Evolutionary conservation across 1,140 invertebrate species (phyloP).

Genomic region (Geopemphigus sp.): DNA sequence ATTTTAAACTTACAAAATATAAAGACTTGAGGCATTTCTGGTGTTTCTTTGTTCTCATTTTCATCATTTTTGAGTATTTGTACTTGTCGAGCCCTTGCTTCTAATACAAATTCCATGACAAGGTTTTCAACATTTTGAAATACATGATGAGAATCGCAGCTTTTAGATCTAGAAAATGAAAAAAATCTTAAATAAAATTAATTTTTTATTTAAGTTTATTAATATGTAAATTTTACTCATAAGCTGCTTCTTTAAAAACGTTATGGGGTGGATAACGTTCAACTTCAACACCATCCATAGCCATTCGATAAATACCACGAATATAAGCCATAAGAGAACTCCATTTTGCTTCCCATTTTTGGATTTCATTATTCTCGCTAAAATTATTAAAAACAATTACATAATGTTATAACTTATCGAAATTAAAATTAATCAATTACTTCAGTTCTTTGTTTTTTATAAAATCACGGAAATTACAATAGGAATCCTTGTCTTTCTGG

Average conservation of each 20-base stretch:
- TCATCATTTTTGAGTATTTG: conserved; percentile 58
- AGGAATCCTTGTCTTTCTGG: conserved; percentile 14
- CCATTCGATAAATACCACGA: conserved; percentile 57
- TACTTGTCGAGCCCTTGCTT: conserved; percentile 64
- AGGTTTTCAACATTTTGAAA: conserved; percentile 64
- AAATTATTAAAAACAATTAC: background rate
- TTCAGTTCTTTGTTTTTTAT: conserved; percentile 11
- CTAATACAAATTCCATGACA: conserved; percentile 65
- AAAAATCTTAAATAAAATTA: conserved; percentile 14
- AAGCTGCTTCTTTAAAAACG: conserved; percentile 54
- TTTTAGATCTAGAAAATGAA: conserved; percentile 60
- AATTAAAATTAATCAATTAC: background rate
- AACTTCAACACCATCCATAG: conserved; percentile 56
- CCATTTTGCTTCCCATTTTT: conserved; percentile 57
- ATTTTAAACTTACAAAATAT: conserved; percentile 57
- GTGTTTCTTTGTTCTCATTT: conserved; percentile 57
- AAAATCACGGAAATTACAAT: background rate
- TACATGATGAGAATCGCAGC: conserved; percentile 63
- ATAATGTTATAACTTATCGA: background rate
- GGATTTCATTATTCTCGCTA: conserved; percentile 32
- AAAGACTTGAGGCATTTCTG: conserved; percentile 59
- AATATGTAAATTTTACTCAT: conserved; percentile 53
- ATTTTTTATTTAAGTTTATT: conserved; percentile 2
- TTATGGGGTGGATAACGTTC: conserved; percentile 52
- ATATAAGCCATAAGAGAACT: conserved; percentile 60